phyloP scores from a whole-genome alignment of 2,888 invertebrate genomes.

The Lasioglossum leucozonium region DNA sequence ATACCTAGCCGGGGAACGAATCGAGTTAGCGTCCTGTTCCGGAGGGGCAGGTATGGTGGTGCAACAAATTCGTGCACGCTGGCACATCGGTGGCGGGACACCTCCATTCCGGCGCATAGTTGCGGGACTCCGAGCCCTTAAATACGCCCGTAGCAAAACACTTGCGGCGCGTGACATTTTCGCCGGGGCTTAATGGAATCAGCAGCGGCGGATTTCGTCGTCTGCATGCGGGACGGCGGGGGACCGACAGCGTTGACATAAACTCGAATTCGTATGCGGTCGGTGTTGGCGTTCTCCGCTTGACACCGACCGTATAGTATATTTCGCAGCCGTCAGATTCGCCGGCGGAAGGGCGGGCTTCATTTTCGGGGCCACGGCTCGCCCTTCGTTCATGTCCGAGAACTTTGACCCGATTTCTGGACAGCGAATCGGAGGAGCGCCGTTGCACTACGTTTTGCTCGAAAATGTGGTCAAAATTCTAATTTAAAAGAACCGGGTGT shows the following conservation, averaged over 20 bases:
- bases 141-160: conserved; percentile 11
- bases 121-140: conserved; percentile 7
- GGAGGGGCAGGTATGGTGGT: neutral
- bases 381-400: conserved; percentile 26
- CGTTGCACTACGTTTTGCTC: neutral
- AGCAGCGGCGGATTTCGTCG: conserved; percentile 22
- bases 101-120: neutral
- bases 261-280: conserved; percentile 59
- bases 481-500: too few relatives aligned
- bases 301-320: conserved; percentile 25
- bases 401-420: conserved; percentile 47
- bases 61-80: conserved; percentile 23
- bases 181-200: conserved; percentile 36
- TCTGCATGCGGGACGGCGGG: conserved; percentile 26
- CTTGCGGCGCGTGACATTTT: conserved; percentile 5
- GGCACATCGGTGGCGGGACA: neutral
- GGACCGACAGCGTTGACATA: conserved; percentile 32
- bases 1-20: neutral
- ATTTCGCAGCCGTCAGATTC: conserved; percentile 49
- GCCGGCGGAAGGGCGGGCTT: conserved; percentile 38
- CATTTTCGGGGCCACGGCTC: conserved; percentile 50
- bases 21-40: conserved; percentile 17
- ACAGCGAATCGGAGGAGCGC: neutral
- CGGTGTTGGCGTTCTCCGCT: conserved; percentile 5
- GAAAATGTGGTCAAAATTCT: neutral